Evolutionary conservation across 2,797 vertebrate genomes (phyloP), one percentile per base, ranked within the genome.

Genomic region (Alca torda): DNA sequence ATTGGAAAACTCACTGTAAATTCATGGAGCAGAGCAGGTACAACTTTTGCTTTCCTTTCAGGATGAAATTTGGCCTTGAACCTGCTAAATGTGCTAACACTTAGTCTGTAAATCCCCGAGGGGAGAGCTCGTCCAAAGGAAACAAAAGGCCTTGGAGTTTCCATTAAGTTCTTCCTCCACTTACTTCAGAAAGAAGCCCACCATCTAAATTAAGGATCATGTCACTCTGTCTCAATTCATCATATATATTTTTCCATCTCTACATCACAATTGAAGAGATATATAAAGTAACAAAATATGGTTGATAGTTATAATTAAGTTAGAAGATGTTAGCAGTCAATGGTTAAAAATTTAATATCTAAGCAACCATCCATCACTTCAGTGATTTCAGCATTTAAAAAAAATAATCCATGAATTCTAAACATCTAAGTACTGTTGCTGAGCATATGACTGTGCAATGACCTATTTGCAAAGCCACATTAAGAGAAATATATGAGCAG

Each of bases 401-500:
- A 88, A 67, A 86, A 76, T 13, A 93, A 94, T 87, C 92, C 93
- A 45, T 96, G 63, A 59, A 83, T 94, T 94, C 91, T 87, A 91
- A 96, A 90, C 31, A 73, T 85, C 53, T 63, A 84, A 96, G 81
- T 92, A 84, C 33, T 65, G 28, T 63, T 89, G 59, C 73, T 92
- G 90, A 86, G 51, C 33, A 12, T 72, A 45, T 57, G 75, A 92
- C 46, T 80, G 78, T 74, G 23, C 76, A 89, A 23, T 83, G 88
- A 65, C 84, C 90, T 96, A 46, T 88, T 94, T 96, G 91, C 83
- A 91, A 91, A 83, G 84, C 76, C 63, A 87, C 56, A 69, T 94
- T 90, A 84, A 84, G 69, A 95, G 72, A 96, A 96, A 96, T 93
- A 89, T 37, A 91, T 81, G 84, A 92, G 69, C 45, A 89, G 39